These are phyloP conservation scores for Scomber japonicus DNA, from an alignment of 2,113 vertebrate genomes.

Conservation along the genomic window DNA sequence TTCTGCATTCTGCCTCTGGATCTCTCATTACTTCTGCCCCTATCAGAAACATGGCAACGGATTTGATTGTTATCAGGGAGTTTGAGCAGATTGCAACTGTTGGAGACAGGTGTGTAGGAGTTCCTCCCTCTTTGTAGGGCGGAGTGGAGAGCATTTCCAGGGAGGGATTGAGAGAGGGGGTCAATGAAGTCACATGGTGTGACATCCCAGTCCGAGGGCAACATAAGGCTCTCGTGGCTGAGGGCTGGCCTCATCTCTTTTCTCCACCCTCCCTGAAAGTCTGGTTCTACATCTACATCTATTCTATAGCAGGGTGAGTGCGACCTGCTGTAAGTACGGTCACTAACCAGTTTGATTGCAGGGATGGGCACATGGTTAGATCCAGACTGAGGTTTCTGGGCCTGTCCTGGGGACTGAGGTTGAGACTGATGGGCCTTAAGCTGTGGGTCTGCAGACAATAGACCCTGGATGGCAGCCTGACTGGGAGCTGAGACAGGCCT, in stretches of 20 bases:
- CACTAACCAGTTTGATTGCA: constrained; percentile 72
- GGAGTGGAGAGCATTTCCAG: background rate
- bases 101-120: constrained; percentile 24
- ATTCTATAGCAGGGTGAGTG: constrained; percentile 69
- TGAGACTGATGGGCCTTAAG: constrained; percentile 24
- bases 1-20: too few species aligned
- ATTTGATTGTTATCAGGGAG: background rate
- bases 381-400: constrained; percentile 41
- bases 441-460: constrained; percentile 17
- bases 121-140: background rate
- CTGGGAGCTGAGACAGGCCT: constrained; percentile 54
- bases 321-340: background rate
- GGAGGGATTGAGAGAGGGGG: constrained; percentile 55
- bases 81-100: background rate
- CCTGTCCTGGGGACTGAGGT: constrained; percentile 24
- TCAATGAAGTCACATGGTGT: background rate
- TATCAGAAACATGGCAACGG: rapidly evolving
- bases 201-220: background rate
- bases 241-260: background rate
- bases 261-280: background rate
- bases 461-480: constrained; percentile 41
- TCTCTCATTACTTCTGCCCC: rapidly evolving
- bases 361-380: background rate
- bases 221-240: constrained; percentile 16
- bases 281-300: constrained; percentile 71